Base-by-base conservation (phyloP, 2,888 invertebrate genomes). In the Hedya salicella region DNA sequence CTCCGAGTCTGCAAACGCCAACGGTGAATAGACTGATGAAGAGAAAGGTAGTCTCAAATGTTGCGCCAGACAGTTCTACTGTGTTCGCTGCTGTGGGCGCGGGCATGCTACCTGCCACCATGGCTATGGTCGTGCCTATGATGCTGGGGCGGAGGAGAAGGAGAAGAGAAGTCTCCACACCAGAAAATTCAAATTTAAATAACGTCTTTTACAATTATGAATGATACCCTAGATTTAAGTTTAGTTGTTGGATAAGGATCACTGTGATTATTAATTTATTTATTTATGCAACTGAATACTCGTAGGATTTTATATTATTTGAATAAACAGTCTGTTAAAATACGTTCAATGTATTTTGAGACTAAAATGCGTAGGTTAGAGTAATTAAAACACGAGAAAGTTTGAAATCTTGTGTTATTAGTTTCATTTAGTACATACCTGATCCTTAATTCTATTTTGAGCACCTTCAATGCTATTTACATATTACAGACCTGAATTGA, bases 61-160 rank as follows among this genome's bases (percentile, higher is more conserved):
- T 81, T 1, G 76, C 80, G 56, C 91, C 90, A 3, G 94, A 95
- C 75, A 93, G 93, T 72, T 93, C 95, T 0, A 94, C 95, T 0
- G 93, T 96, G 39, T 79, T 96, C 69, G 95, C 96, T 6, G 95
- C 95, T 0, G 95, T 96, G 0, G 95, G 96, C 0, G 96, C 96
- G 14, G 96, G 96, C 0, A 95, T 96, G 95, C 93, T 96, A 17
- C 96, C 96, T 5, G 96, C 96, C 0, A 95, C 96, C 0, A 95
- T 96, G 95, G 96, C 96, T 0, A 95, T 96, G 95, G 93, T 96
- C 71, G 95, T 96, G 40, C 96, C 96, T 0, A 95, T 96, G 93
- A 95, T 96, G 82, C 88, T 96, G 67, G 95, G 95, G n/a, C 79
- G 81, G 8, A 79, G 86, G 72, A 83, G 86, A 70, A 86, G 44